Conservation (phyloP, 2,113 vertebrate species). For the Garra rufa region DNA sequence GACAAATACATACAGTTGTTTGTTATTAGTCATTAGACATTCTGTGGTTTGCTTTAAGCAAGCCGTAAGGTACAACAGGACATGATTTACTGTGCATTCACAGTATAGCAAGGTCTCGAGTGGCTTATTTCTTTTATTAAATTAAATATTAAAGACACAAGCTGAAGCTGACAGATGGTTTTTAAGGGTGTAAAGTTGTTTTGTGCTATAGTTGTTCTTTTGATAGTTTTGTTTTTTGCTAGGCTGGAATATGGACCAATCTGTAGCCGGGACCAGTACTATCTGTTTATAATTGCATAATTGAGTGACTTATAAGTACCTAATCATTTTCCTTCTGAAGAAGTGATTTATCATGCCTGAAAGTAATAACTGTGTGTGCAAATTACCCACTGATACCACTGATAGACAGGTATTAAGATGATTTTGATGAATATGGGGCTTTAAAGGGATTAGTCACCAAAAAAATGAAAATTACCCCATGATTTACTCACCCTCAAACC, state of each 20-base stretch:
- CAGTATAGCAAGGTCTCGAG: not conserved
- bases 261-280: not conserved
- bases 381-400: not conserved
- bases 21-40: conserved; percentile 4
- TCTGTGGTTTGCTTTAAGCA: not conserved
- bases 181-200: not conserved
- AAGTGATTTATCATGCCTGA: not conserved
- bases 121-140: not conserved
- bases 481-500: too few relatives aligned
- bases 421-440: not conserved
- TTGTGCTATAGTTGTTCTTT: not conserved
- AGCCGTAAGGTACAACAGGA: not conserved
- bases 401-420: not conserved
- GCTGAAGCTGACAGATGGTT: not conserved
- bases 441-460: not conserved
- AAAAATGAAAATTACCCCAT: too few relatives aligned
- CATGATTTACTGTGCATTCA: not conserved
- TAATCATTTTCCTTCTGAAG: not conserved
- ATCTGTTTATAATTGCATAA: conserved; percentile 1
- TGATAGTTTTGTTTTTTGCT: not conserved
- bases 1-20: not conserved
- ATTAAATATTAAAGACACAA: not conserved
- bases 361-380: not conserved
- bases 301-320: not conserved
- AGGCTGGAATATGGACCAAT: not conserved